These are phyloP conservation scores for Luperina testacea DNA, from an alignment of 2,888 invertebrate species.

Conservation along the genomic window DNA sequence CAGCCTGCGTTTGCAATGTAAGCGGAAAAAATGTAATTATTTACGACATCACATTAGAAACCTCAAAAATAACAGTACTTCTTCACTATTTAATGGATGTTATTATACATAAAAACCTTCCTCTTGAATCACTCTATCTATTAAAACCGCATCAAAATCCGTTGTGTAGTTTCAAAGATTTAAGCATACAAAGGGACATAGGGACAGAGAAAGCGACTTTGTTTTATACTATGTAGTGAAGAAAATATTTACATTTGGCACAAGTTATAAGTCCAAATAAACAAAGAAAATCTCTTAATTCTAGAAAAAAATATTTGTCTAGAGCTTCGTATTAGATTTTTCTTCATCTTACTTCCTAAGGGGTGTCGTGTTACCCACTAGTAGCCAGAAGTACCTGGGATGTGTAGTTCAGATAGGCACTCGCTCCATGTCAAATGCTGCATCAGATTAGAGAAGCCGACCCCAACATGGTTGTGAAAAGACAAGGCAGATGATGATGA, in stretches of 20 bases:
- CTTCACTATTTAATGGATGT: too few species aligned
- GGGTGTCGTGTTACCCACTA: neutral
- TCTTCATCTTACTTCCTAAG: neutral
- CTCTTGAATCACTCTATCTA: too few species aligned
- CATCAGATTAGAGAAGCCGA: neutral
- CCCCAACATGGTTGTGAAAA: neutral
- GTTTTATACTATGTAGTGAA: too few species aligned
- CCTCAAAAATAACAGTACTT: too few species aligned
- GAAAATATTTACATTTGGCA: neutral
- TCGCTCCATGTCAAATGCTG: neutral
- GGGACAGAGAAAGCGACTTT: too few species aligned
- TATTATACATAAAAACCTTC: too few species aligned
- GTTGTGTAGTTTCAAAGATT: too few species aligned
- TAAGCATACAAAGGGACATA: too few species aligned
- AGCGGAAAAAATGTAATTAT: too few species aligned
- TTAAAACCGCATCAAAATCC: too few species aligned
- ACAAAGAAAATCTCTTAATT: neutral
- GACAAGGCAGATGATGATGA: neutral
- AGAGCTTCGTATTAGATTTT: neutral
- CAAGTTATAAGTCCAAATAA: neutral
- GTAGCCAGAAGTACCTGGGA: neutral
- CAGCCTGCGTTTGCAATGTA: too few species aligned
- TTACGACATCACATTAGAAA: too few species aligned
- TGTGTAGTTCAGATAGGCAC: neutral
- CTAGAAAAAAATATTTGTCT: neutral